These are phyloP conservation scores for Passerina amoena DNA, from an alignment of 2,113 vertebrate species.

Conservation along the genomic window DNA sequence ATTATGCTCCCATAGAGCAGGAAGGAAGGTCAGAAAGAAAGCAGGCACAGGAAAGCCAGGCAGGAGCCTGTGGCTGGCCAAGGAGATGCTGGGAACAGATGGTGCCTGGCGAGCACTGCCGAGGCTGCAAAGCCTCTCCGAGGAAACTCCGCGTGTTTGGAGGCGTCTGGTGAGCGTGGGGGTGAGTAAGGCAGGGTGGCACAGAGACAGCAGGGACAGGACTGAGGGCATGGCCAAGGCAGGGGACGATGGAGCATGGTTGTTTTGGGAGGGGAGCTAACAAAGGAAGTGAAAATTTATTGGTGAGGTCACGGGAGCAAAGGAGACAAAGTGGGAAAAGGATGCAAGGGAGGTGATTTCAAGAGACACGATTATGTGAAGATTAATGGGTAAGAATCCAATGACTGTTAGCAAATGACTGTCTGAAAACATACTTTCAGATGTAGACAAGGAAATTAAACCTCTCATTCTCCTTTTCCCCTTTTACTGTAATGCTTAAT, in stretches of 20 bases:
- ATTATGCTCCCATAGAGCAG: not conserved
- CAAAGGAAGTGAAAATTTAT: not conserved
- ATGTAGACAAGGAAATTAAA: not conserved
- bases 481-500: not conserved
- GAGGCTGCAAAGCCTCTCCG: not conserved
- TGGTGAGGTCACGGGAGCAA: not conserved
- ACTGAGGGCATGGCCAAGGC: not conserved
- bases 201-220: too few species aligned
- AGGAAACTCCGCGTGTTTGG: not conserved
- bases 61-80: not conserved
- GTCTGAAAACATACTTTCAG: not conserved
- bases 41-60: not conserved
- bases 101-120: not conserved
- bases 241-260: not conserved
- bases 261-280: not conserved
- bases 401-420: not conserved
- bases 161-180: accelerated
- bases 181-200: accelerated
- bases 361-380: not conserved
- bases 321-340: accelerated
- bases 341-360: not conserved
- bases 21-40: not conserved
- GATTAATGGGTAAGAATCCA: not conserved
- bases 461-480: not conserved
- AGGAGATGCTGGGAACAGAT: slow-evolving; percentile 34